These are phyloP conservation scores for Limonius californicus DNA, from an alignment of 1,140 invertebrate genomes.

Conservation along the genomic window DNA sequence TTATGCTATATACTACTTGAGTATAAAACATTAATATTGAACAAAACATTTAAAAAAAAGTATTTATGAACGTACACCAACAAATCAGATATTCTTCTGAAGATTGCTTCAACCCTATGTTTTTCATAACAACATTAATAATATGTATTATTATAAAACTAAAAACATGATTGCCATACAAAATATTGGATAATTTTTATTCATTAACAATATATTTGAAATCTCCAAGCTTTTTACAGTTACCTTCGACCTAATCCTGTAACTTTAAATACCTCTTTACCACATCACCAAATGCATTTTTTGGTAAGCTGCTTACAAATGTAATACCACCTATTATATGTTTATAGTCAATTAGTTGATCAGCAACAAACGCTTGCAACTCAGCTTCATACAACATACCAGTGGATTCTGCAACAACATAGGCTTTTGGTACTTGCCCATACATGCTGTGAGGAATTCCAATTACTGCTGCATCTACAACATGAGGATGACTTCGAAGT, in stretches of 20 bases:
- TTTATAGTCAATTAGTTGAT: slow-evolving; percentile 47
- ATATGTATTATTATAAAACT: too few species aligned
- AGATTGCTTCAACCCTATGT: too few species aligned
- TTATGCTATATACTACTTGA: too few species aligned
- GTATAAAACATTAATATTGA: too few species aligned
- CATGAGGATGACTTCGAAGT: slow-evolving; percentile 67
- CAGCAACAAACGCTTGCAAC: slow-evolving; percentile 46
- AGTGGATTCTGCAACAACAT: slow-evolving; percentile 54
- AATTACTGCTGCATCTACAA: slow-evolving; percentile 79
- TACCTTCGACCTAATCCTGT: neutral
- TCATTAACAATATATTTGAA: too few species aligned
- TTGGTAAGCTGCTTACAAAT: slow-evolving; percentile 58
- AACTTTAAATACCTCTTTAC: slow-evolving; percentile 52
- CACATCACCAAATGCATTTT: slow-evolving; percentile 65
- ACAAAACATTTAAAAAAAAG: too few species aligned
- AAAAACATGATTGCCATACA: too few species aligned
- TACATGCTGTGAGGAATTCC: slow-evolving; percentile 70
- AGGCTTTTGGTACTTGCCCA: slow-evolving; percentile 72
- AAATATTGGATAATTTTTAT: too few species aligned
- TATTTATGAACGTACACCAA: too few species aligned
- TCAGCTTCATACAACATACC: slow-evolving; percentile 39
- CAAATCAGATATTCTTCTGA: too few species aligned
- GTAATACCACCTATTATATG: slow-evolving; percentile 51
- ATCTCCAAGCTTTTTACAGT: too few species aligned
- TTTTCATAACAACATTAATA: too few species aligned